These are phyloP conservation scores for Passerculus sandwichensis DNA, from an alignment of 2,797 vertebrate species.

Conservation along the genomic window DNA sequence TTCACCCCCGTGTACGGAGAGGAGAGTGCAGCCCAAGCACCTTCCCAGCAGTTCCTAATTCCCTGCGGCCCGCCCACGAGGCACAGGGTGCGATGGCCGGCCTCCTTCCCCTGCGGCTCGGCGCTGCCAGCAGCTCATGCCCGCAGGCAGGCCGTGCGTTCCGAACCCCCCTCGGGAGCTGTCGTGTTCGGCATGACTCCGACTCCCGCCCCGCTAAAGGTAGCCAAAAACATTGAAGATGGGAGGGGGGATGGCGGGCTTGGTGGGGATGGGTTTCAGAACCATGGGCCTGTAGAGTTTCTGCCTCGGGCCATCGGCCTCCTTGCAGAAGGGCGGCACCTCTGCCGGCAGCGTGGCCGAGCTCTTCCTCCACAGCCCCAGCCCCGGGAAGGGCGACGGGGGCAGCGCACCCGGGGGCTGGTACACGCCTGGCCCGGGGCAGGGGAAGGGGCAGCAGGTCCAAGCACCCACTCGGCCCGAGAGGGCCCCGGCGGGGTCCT, in stretches of 20 bases:
- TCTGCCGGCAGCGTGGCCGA: conserved; percentile 43
- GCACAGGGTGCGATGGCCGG: fast-evolving
- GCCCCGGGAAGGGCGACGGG: conserved; percentile 72
- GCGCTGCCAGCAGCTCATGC: not conserved
- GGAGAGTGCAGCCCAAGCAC: not conserved
- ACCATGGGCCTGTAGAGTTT: conserved; percentile 90
- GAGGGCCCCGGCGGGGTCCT: conserved; percentile 76
- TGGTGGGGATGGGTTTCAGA: conserved; percentile 97
- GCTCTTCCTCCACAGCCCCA: conserved; percentile 86
- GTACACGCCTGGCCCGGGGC: conserved; percentile 86
- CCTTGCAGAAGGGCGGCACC: conserved; percentile 73
- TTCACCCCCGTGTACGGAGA: not conserved
- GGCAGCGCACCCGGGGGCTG: conserved; percentile 81
- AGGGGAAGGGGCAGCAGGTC: conserved; percentile 90
- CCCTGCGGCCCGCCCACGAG: not conserved
- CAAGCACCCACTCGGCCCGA: conserved; percentile 79
- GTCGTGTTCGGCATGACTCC: not conserved
- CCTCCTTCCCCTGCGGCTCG: not conserved
- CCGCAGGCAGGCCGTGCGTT: not conserved
- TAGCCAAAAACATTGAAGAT: conserved; percentile 95
- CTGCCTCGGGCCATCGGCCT: conserved; percentile 74
- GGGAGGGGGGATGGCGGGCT: conserved; percentile 85
- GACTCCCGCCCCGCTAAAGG: conserved; percentile 75
- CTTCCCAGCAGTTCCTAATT: not conserved
- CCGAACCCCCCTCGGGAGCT: not conserved